These are phyloP conservation scores for Drosophila fulvimacula DNA, from an alignment of 2,888 invertebrate genomes.

Conservation along the genomic window DNA sequence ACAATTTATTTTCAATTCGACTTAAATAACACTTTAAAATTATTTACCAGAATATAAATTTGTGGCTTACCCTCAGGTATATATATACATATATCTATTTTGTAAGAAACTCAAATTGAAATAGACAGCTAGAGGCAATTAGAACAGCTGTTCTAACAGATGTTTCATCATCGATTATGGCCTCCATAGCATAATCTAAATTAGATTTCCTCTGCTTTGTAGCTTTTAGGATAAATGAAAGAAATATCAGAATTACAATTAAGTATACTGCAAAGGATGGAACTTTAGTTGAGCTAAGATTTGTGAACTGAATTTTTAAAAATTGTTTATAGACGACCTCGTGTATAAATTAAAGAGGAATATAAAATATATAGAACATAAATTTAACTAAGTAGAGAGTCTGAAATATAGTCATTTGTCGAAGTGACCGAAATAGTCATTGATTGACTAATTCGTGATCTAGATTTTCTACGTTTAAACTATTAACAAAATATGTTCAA, in stretches of 20 bases:
- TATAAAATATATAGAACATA: too few species aligned
- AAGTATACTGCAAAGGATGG: background rate
- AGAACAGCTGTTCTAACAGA: conserved; percentile 4
- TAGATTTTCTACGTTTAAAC: too few species aligned
- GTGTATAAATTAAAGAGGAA: too few species aligned
- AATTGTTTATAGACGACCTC: too few species aligned
- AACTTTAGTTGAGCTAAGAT: too few species aligned
- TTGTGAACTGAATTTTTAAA: too few species aligned
- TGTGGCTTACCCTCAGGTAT: background rate
- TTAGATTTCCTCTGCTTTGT: background rate
- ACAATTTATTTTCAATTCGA: background rate
- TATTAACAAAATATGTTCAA: too few species aligned
- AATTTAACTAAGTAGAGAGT: too few species aligned
- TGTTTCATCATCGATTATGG: background rate
- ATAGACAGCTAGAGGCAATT: background rate
- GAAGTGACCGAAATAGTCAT: too few species aligned
- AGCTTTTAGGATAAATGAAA: background rate
- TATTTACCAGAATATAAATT: background rate
- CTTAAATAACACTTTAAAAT: background rate
- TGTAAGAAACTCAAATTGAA: background rate
- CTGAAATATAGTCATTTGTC: too few species aligned
- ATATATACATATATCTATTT: background rate
- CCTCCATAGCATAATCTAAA: background rate
- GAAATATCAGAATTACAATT: background rate
- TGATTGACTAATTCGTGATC: too few species aligned